A percentile compares a stretch with the other conserved stretches of the same genome.
phyloP scores from a whole-genome alignment of 2,888 invertebrate species.

The Strigamia crassipes region DNA sequence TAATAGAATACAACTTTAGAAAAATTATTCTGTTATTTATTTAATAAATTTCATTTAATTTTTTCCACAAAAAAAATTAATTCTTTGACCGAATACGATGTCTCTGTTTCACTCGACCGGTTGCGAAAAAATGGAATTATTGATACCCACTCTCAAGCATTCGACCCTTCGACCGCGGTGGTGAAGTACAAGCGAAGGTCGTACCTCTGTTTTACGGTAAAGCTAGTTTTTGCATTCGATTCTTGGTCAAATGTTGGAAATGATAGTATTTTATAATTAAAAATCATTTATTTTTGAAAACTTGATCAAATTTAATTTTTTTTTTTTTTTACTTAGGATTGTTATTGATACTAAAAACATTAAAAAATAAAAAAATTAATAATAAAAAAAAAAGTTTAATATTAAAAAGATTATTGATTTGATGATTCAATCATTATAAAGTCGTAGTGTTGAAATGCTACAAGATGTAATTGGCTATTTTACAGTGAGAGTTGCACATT shows the following conservation, averaged over 20 bases:
- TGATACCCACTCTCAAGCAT: background rate
- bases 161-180: background rate
- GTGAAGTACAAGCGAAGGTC: background rate
- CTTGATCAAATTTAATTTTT: background rate
- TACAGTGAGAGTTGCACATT: background rate
- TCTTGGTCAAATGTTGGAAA: background rate
- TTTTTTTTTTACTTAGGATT: background rate
- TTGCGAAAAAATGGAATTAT: background rate
- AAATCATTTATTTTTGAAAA: background rate
- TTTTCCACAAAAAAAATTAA: background rate
- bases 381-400: background rate
- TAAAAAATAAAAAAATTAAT: background rate
- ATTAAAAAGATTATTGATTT: background rate
- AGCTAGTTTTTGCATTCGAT: background rate
- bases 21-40: too few relatives aligned
- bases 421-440: background rate
- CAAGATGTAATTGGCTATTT: constrained; percentile 17
- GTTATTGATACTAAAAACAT: background rate
- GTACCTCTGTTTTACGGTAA: background rate
- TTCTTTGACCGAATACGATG: background rate
- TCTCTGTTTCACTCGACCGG: background rate
- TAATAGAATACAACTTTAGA: too few relatives aligned
- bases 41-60: too few relatives aligned
- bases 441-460: background rate
- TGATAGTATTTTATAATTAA: background rate